Base-by-base conservation (phyloP, 2,888 invertebrate genomes). In the Volucella inanis region DNA sequence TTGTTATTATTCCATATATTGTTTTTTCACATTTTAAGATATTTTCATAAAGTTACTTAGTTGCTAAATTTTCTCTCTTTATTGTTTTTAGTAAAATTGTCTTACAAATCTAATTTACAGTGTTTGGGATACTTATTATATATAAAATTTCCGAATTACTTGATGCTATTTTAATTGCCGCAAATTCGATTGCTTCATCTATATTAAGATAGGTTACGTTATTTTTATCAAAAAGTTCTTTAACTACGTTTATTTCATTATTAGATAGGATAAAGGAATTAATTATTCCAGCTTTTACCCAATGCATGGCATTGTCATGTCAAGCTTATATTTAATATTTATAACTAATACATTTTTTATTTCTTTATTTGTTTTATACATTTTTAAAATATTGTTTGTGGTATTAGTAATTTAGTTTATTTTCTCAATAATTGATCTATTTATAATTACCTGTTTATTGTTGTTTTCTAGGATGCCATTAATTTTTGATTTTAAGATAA, bases 131-230 rank as follows among this genome's bases (percentile, higher is more conserved):
- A 41, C 71, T 70, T 49, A 79, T 14, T 55, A 86, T 67, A 57
- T 78, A 86, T 1, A 86, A 59, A 47, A 85, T 59, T 11, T 41
- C 43, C 2, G 39, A 38, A 41, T n/a, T 43, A 67, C 80, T 85
- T n/a, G 70, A 41, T 45, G 81, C 49, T 39, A 84, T 39, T 84
- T 84, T 75, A 11, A 85, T 52, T 12, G 76, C 70, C 11, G 74
- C 68, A 50, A 76, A 82, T 52, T 87, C 79, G 43, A 87, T 38
- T 22, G 87, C 83, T 45, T 87, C 83, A 45, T 82, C 82, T 12
- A 68, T 52, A n/a, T 83, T 83, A 12, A 52, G 15, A 38, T 64
- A 84, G 1, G 75, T 75, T 45, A 84, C 39, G 50, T 79, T 76
- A 62, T 79, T 71, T 22, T 45, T 67, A 15, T 82, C 57, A 41